phyloP scores from a whole-genome alignment of 1,140 invertebrate genomes.

The Hestina assimilis region DNA sequence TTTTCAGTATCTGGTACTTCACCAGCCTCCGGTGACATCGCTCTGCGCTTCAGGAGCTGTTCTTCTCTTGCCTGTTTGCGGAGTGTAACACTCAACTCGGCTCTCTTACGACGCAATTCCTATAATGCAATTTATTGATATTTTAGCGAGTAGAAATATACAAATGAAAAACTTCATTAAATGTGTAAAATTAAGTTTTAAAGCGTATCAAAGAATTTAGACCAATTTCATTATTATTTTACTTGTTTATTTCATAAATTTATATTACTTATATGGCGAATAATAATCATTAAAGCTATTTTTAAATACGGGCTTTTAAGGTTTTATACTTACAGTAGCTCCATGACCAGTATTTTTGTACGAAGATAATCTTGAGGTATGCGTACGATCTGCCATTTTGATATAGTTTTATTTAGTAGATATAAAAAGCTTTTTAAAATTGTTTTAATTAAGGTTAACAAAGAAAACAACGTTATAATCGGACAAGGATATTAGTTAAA shows the following conservation, averaged over 20 bases:
- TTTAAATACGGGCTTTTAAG: too few relatives aligned
- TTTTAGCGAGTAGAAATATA: neutral
- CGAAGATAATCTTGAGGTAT: slow-evolving; percentile 46
- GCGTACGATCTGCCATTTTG: slow-evolving; percentile 48
- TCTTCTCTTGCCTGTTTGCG: slow-evolving; percentile 97
- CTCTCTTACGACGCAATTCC: slow-evolving; percentile 92
- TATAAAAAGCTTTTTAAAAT: neutral
- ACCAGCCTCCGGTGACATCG: slow-evolving; percentile 81
- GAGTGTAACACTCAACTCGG: slow-evolving; percentile 92
- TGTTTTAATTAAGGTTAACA: neutral
- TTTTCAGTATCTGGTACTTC: slow-evolving; percentile 44
- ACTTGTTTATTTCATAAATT: too few relatives aligned
- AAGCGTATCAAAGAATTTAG: too few relatives aligned
- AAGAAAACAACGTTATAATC: neutral
- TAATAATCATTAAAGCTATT: too few relatives aligned
- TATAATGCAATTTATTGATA: slow-evolving; percentile 46
- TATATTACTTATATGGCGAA: too few relatives aligned
- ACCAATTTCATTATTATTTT: too few relatives aligned
- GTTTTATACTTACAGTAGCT: slow-evolving; percentile 52
- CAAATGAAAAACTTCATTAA: too few relatives aligned
- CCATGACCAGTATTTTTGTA: slow-evolving; percentile 62
- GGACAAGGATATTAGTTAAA: slow-evolving; percentile 10
- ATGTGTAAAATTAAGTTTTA: too few relatives aligned
- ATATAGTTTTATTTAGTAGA: slow-evolving; percentile 14
- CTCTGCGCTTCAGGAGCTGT: slow-evolving; percentile 95